Conservation (phyloP, 2,113 vertebrate species). For the Pomatorhinus ruficollis region DNA sequence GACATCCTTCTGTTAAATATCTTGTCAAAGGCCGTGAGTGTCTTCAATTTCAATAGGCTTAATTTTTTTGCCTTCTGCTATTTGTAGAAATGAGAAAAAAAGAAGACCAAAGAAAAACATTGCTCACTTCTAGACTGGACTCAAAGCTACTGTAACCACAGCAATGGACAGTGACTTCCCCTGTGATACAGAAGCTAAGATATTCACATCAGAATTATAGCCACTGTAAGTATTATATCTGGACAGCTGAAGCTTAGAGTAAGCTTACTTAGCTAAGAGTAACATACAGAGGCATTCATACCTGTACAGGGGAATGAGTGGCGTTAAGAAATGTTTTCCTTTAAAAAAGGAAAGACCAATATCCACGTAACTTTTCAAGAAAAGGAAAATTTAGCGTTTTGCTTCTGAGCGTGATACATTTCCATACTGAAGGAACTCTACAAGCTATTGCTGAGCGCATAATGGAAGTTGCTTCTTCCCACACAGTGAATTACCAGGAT, state of each 20-base stretch:
- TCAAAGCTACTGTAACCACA: background rate
- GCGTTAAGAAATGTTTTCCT: background rate
- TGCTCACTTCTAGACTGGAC: background rate
- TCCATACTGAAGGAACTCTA: background rate
- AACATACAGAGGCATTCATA: background rate
- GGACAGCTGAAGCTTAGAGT: background rate
- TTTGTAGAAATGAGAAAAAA: background rate
- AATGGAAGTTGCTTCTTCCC: background rate
- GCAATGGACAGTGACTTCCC: background rate
- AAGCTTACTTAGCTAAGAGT: background rate
- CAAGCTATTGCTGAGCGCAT: background rate
- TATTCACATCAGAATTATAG: background rate
- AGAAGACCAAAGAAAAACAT: background rate
- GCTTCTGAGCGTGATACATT: background rate
- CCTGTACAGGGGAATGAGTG: background rate
- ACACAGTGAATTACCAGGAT: background rate
- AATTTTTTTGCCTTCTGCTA: background rate
- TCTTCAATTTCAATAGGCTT: background rate
- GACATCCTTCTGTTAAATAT: background rate
- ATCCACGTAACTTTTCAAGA: background rate
- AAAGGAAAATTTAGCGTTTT: background rate
- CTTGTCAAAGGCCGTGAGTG: background rate
- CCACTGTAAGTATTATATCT: background rate
- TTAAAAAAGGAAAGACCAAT: background rate
- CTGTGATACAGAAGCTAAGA: background rate